Evolutionary conservation across 2,888 invertebrate genomes (phyloP).

Genomic region (Agonopterix heracliana): DNA sequence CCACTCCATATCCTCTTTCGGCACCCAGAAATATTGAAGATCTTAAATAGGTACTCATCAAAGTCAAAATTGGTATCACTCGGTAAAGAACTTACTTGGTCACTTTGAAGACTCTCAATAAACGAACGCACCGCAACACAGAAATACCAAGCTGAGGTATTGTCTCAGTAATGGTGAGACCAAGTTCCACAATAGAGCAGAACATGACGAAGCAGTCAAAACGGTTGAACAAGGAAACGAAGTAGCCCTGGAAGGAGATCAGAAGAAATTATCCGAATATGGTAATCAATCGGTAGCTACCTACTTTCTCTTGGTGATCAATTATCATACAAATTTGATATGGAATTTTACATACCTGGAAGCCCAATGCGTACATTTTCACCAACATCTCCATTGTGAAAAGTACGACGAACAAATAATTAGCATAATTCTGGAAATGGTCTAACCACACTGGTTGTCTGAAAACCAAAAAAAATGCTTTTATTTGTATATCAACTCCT

Average conservation of each 20-base stretch:
- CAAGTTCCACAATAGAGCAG: constrained; percentile 96
- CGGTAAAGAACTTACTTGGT: background rate
- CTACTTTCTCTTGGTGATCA: no score
- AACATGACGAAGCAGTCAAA: constrained; percentile 99
- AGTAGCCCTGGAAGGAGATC: constrained; percentile 86
- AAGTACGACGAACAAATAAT: constrained; percentile 96
- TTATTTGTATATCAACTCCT: background rate
- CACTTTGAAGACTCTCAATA: constrained; percentile 82
- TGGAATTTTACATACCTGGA: constrained; percentile 82
- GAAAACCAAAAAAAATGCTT: constrained; percentile 23
- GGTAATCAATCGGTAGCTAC: no score
- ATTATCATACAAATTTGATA: no score
- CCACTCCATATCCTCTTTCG: no score
- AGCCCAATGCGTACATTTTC: constrained; percentile 99
- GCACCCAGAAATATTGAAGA: no score
- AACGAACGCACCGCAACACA: constrained; percentile 96
- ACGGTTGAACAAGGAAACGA: constrained; percentile 98
- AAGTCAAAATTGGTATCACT: no score
- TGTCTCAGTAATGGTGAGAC: constrained; percentile 88
- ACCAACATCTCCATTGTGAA: constrained; percentile 99
- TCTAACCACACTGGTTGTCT: constrained; percentile 94
- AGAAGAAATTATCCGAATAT: no score
- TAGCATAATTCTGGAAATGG: constrained; percentile 95
- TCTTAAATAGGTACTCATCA: no score
- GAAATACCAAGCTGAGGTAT: constrained; percentile 99